Percentiles rank a stretch among this genome's conserved stretches.
Evolutionary conservation across 1,140 invertebrate species (phyloP).

Genomic region (Caligus rogercresseyi): DNA sequence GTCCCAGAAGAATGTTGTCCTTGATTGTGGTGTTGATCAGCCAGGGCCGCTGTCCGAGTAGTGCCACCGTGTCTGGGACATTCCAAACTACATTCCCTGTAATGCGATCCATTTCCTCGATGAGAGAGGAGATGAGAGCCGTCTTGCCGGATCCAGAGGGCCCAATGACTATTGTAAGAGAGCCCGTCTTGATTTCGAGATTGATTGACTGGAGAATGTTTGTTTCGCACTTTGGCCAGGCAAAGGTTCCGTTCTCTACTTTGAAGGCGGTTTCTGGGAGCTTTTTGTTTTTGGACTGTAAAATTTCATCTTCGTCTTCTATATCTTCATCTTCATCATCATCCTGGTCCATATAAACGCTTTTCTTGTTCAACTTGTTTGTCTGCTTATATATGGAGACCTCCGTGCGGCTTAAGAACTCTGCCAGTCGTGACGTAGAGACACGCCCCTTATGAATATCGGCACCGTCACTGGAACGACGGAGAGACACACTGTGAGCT

Average conservation of each 20-base stretch:
- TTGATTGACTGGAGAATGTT: constrained; percentile 9
- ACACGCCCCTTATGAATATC: constrained; percentile 51
- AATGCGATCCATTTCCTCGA: constrained; percentile 43
- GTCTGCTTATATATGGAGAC: constrained; percentile 32
- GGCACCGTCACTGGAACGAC: constrained; percentile 58
- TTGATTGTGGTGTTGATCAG: constrained; percentile 55
- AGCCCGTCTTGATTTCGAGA: constrained; percentile 29
- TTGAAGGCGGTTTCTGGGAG: background rate
- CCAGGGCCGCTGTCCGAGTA: constrained; percentile 65
- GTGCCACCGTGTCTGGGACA: constrained; percentile 35
- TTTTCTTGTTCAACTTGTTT: background rate
- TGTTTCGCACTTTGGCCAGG: constrained; percentile 1
- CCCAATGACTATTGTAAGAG: constrained; percentile 54
- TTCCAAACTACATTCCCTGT: constrained; percentile 25
- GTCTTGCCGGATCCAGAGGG: constrained; percentile 56
- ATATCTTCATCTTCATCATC: constrained; percentile 9
- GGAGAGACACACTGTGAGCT: constrained; percentile 53
- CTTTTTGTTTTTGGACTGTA: background rate
- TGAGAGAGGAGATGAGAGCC: constrained; percentile 47
- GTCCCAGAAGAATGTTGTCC: constrained; percentile 64
- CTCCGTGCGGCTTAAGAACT: constrained; percentile 47
- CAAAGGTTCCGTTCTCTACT: constrained; percentile 1
- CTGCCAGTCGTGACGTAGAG: constrained; percentile 37
- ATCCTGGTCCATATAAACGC: background rate
- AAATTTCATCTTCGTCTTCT: constrained; percentile 5